Base-by-base conservation (phyloP, 2,888 invertebrate genomes). In the Tricholauxania praeusta region DNA sequence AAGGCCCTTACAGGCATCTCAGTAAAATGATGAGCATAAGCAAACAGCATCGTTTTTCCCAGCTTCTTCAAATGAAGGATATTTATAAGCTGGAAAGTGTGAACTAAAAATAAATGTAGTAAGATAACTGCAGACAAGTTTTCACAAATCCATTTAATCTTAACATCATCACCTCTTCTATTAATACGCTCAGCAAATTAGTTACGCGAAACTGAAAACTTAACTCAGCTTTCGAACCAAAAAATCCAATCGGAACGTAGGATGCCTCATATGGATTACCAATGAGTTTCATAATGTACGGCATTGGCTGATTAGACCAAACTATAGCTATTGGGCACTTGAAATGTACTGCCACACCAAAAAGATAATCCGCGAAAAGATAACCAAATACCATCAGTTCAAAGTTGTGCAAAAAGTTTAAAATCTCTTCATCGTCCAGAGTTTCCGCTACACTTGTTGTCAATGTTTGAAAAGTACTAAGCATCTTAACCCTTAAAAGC, bases 1-100 rank as follows among this genome's bases (percentile, higher is more conserved):
- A 80, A 76, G 0, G 86, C 85, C 19, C 84, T 78, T 0, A 86
- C 75, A 0, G 79, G 80, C 1, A 84, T 85, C 66, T 85, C 81
- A 28, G 79, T 81, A 47, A 81, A 82, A 74, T 86, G 86, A 71
- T 82, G 80, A 12, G 84, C 85, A 47, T 77, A 78, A 57, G 87
- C 77, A 12, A 86, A 74, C 65, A 86, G 85, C 82, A 5, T 85
- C 73, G 48, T 79, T 80, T 19, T 81, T 78, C 15, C 72, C 76
- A 12, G 80, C 70, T 51, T 83, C 83, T 1, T 77, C 59, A n/a
- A 78, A 83, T 7, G 80, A 77, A 8, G 80, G 81, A 71, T 84
- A 80, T 28, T 78, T 75, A 14, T 75, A 68, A 3, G 76, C 52
- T 0, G 80, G 79, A 52, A 82, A 82, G 8, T 79, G 39, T 49